These are phyloP conservation scores for Cosmia trapezina DNA, from an alignment of 2,888 invertebrate genomes.

Conservation along the genomic window DNA sequence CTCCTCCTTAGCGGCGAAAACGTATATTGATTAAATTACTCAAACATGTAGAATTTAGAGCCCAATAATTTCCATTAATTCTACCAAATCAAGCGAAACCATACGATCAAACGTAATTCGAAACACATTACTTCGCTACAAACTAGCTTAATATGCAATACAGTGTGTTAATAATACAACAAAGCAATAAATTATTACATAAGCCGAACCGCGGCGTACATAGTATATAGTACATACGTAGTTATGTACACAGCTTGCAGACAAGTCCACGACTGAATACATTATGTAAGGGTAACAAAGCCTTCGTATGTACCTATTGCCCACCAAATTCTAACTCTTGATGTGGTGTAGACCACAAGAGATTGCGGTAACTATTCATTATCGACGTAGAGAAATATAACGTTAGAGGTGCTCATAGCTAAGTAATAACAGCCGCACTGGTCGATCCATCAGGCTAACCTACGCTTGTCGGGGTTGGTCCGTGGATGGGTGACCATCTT, in stretches of 20 bases:
- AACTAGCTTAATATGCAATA: constrained; percentile 54
- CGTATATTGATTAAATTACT: background rate
- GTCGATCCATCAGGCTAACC: no score
- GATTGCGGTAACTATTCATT: background rate
- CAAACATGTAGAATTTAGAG: background rate
- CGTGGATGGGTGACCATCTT: no score
- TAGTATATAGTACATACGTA: constrained; percentile 34
- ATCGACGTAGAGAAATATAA: no score
- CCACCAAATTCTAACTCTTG: constrained; percentile 86
- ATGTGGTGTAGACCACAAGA: constrained; percentile 67
- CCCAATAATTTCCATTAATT: constrained; percentile 14
- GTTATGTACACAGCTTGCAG: constrained; percentile 64
- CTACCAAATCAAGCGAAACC: constrained; percentile 10
- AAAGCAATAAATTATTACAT: constrained; percentile 71
- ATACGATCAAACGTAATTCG: constrained; percentile 21
- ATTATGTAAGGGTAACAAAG: constrained; percentile 86
- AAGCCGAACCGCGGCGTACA: constrained; percentile 53
- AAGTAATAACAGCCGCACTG: no score
- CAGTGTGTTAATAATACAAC: constrained; percentile 48
- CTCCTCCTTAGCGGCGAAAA: no score
- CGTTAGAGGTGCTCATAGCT: no score
- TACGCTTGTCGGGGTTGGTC: no score
- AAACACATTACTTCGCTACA: constrained; percentile 31
- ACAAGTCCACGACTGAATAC: constrained; percentile 83
- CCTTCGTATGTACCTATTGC: constrained; percentile 81